A percentile compares a stretch with the other conserved stretches of the same genome.
Evolutionary conservation across 1,140 invertebrate species (phyloP).

Genomic region (Chironomus tepperi): DNA sequence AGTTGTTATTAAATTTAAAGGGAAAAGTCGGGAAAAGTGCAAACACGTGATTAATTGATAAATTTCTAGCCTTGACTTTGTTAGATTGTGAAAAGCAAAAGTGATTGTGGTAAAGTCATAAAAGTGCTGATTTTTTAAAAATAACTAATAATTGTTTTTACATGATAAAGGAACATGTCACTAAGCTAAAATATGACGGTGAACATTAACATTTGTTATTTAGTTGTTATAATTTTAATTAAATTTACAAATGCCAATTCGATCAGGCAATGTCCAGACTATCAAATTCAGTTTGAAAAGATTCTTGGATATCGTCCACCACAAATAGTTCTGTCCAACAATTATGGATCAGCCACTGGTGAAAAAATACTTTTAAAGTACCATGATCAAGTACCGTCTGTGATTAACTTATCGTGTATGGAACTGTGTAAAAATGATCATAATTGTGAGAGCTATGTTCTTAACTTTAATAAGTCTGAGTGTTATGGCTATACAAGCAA

Average conservation of each 20-base stretch:
- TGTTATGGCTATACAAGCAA: constrained; percentile 41
- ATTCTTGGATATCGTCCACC: constrained; percentile 38
- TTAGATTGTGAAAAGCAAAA: too few relatives aligned
- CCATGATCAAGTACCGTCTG: constrained; percentile 32
- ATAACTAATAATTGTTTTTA: too few relatives aligned
- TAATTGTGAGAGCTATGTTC: constrained; percentile 41
- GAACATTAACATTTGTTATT: too few relatives aligned
- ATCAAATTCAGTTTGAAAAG: constrained; percentile 38
- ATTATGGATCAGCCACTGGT: background rate
- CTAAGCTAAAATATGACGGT: too few relatives aligned
- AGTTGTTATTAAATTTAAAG: background rate
- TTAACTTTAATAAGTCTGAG: constrained; percentile 38
- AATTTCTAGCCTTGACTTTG: too few relatives aligned
- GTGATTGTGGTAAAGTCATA: too few relatives aligned
- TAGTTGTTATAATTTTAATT: background rate
- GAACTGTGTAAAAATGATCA: constrained; percentile 39
- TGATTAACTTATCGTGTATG: constrained; percentile 45
- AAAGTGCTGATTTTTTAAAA: too few relatives aligned
- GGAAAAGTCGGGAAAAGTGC: background rate
- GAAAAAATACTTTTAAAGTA: background rate
- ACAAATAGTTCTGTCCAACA: constrained; percentile 14
- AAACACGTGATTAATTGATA: background rate
- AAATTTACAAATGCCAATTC: background rate
- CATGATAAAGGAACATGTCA: too few relatives aligned
- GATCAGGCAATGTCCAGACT: constrained; percentile 33